These are phyloP conservation scores for Ophion ventricosus DNA, from an alignment of 2,888 invertebrate genomes.

Conservation along the genomic window DNA sequence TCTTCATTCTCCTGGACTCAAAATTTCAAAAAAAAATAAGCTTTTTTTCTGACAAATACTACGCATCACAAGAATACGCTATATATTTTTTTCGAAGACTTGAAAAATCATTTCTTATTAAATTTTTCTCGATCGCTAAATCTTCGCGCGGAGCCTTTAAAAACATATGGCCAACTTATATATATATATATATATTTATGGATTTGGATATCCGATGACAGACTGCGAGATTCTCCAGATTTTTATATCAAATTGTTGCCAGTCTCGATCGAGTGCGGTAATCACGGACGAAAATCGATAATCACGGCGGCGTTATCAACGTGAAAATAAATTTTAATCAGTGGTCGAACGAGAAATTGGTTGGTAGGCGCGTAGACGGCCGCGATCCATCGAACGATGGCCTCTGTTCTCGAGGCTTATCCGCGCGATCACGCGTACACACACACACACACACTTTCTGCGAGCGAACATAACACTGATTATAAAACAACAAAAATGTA, in stretches of 20 bases:
- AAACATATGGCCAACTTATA: too few species aligned
- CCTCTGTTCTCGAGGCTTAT: conserved; percentile 39
- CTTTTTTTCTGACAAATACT: too few species aligned
- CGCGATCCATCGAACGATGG: conserved; percentile 41
- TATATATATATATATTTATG: too few species aligned
- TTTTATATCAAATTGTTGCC: neutral
- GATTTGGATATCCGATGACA: too few species aligned
- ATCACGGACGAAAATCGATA: conserved; percentile 40
- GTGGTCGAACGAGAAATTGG: conserved; percentile 24
- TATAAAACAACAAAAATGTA: neutral
- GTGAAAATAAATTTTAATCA: conserved; percentile 57
- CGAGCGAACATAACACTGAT: neutral
- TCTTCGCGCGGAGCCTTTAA: too few species aligned
- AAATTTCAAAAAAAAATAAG: too few species aligned
- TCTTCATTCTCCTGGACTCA: too few species aligned
- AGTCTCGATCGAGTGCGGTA: neutral
- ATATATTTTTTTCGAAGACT: too few species aligned
- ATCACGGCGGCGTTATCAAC: conserved; percentile 29
- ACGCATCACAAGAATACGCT: too few species aligned
- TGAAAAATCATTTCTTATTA: too few species aligned
- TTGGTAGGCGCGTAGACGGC: neutral
- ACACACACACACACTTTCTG: conserved; percentile 23
- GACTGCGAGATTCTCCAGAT: neutral
- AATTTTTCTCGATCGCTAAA: too few species aligned
- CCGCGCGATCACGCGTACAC: conserved; percentile 23